Evolutionary conservation across 2,113 vertebrate species (phyloP).

Genomic region (Madoqua kirkii): DNA sequence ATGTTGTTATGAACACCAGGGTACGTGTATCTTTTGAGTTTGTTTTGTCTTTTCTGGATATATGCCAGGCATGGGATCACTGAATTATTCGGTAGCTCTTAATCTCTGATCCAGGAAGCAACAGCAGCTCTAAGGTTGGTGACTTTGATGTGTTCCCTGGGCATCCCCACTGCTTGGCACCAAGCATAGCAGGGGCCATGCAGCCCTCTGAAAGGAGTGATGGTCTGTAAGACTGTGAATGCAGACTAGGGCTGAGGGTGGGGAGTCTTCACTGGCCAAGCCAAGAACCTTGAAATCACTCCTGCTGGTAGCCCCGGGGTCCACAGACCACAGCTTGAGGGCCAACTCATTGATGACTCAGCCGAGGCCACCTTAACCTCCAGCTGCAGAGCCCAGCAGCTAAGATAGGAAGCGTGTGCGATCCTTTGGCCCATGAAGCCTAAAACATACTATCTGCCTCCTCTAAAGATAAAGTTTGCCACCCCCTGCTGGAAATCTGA

Average conservation of each 20-base stretch:
- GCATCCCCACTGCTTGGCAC: neutral
- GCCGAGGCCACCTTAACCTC: neutral
- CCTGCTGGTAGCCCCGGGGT: neutral
- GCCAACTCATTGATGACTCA: neutral
- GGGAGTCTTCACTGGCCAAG: neutral
- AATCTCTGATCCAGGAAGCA: neutral
- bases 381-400: neutral
- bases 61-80: neutral
- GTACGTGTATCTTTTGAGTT: neutral
- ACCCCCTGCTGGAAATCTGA: neutral
- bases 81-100: neutral
- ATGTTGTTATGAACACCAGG: neutral
- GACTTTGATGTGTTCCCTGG: neutral
- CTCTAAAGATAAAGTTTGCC: neutral
- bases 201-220: neutral
- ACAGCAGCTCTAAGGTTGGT: neutral
- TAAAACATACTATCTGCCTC: neutral
- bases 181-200: neutral
- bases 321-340: rapidly evolving
- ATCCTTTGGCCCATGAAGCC: neutral
- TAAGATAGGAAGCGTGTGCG: neutral
- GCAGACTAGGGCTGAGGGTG: too few relatives aligned
- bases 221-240: neutral
- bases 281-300: neutral
- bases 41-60: neutral